These are phyloP conservation scores for Elysia crispata DNA, from an alignment of 2,888 invertebrate species.

Conservation along the genomic window DNA sequence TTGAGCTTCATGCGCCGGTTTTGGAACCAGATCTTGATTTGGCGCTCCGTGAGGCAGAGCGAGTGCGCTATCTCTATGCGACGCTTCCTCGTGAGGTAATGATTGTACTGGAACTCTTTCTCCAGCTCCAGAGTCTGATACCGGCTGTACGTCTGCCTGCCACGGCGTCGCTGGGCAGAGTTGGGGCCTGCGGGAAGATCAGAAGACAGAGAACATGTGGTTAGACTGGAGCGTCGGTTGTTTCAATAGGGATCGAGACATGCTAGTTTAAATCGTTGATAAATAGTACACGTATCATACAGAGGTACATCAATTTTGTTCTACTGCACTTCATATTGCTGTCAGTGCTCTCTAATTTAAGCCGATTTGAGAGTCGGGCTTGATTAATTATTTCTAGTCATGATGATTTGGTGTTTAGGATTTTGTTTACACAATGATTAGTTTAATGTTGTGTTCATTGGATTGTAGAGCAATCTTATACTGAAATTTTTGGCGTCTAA, in stretches of 20 bases:
- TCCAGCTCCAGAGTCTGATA: slow-evolving; percentile 98
- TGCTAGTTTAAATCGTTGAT: not conserved
- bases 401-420: no score
- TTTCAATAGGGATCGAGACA: not conserved
- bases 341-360: no score
- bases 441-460: no score
- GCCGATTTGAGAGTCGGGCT: no score
- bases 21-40: slow-evolving; percentile 86
- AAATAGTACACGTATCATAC: not conserved
- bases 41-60: slow-evolving; percentile 95
- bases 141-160: slow-evolving; percentile 97
- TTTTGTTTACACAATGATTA: no score
- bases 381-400: no score
- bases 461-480: no score
- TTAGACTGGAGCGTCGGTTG: no score
- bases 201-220: not conserved
- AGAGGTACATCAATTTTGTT: no score
- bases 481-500: no score
- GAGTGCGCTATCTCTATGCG: slow-evolving; percentile 98
- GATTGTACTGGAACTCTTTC: slow-evolving; percentile 99
- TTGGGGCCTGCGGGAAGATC: slow-evolving; percentile 78
- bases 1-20: slow-evolving; percentile 99
- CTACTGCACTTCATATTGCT: no score
- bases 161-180: slow-evolving; percentile 86
- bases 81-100: slow-evolving; percentile 96